A percentile compares a stretch with the other conserved stretches of the same genome.
Conservation (phyloP, 2,888 invertebrate species). For the Polyommatus icarus region DNA sequence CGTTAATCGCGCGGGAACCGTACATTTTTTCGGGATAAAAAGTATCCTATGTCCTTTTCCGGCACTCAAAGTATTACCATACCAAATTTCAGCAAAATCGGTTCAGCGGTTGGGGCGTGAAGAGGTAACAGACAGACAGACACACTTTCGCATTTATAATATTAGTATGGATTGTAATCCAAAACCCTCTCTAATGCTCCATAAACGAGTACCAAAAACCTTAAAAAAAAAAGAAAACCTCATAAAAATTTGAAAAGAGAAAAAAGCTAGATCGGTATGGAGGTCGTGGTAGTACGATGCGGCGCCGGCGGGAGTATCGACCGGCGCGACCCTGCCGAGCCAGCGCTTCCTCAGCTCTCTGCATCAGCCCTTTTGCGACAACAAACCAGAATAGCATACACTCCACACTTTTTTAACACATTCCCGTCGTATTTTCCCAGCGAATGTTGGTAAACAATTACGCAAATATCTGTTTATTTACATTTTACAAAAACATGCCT, state of each 20-base stretch:
- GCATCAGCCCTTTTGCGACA: constrained; percentile 46
- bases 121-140: too few species aligned
- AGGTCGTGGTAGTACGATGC: constrained; percentile 45
- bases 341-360: constrained; percentile 48
- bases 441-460: constrained; percentile 8
- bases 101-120: too few species aligned
- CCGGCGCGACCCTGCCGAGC: constrained; percentile 50
- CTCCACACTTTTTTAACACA: constrained; percentile 9
- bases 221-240: not conserved
- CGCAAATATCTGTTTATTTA: not conserved
- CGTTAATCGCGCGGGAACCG: too few species aligned
- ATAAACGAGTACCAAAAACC: too few species aligned
- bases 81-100: too few species aligned
- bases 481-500: constrained; percentile 2
- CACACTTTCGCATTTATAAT: too few species aligned
- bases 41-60: too few species aligned
- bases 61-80: too few species aligned
- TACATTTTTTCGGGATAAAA: too few species aligned
- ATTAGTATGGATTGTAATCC: too few species aligned
- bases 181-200: too few species aligned
- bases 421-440: not conserved
- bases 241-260: not conserved
- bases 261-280: constrained; percentile 34
- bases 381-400: constrained; percentile 30
- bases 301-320: constrained; percentile 46